These are phyloP conservation scores for Cassiopea xamachana DNA, from an alignment of 30 jellyfish, hydroid and myxozoan species.

Conservation along the genomic window DNA sequence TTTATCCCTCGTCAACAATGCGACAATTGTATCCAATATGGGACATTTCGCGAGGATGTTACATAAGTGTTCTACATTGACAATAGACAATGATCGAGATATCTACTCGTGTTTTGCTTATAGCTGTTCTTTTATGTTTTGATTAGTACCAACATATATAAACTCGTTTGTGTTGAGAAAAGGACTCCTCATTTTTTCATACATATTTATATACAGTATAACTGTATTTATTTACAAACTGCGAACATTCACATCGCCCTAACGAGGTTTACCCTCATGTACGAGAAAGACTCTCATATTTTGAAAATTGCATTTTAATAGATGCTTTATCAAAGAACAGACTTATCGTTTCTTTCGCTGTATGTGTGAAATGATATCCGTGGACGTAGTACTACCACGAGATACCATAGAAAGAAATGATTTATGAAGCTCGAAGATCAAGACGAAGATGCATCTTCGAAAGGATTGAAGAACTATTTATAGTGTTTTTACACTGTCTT, in stretches of 20 bases:
- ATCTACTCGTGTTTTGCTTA: no score
- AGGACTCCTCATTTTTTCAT: neutral
- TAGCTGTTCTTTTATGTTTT: neutral
- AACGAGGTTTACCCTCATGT: neutral
- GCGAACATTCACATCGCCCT: neutral
- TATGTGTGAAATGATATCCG: conserved; percentile 9
- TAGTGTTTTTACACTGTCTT: neutral
- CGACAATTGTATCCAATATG: conserved; percentile 6
- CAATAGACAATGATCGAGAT: no score
- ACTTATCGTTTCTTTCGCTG: neutral
- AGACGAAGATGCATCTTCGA: neutral
- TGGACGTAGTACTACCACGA: conserved; percentile 27
- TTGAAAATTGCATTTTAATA: neutral
- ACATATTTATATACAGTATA: neutral
- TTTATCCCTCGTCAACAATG: conserved; percentile 18
- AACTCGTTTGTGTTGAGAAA: conserved; percentile 3
- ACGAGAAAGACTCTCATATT: neutral
- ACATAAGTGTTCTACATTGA: no score
- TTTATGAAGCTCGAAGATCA: neutral
- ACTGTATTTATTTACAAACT: neutral
- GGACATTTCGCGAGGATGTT: neutral
- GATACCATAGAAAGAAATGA: neutral
- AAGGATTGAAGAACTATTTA: neutral
- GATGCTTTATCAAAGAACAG: neutral
- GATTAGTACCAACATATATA: neutral